phyloP scores from a whole-genome alignment of 1,140 invertebrate genomes.

The Mya arenaria region DNA sequence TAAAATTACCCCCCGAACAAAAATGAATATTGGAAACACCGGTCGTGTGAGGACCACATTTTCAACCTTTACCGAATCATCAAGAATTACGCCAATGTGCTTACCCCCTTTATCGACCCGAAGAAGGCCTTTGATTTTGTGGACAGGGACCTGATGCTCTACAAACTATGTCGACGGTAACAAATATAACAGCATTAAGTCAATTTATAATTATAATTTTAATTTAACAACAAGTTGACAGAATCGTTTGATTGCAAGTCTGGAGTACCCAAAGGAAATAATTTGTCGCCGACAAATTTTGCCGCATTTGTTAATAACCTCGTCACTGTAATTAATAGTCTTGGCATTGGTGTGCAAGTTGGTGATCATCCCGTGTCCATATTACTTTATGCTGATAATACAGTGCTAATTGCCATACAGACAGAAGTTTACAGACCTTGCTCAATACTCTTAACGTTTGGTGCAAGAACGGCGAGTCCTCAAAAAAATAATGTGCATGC shows the following conservation, averaged over 20 bases:
- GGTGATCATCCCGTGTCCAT: neutral
- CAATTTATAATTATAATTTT: constrained; percentile 1
- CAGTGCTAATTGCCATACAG: constrained; percentile 16
- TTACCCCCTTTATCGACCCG: constrained; percentile 2
- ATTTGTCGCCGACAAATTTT: constrained; percentile 40
- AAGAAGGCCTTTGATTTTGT: constrained; percentile 34
- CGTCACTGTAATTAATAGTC: neutral
- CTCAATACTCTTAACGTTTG: constrained; percentile 15
- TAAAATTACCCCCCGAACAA: too few species aligned
- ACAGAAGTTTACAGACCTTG: constrained; percentile 20
- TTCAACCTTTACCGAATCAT: constrained; percentile 20
- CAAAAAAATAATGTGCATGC: constrained; percentile 44
- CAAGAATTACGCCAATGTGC: neutral
- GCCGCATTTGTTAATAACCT: too few species aligned
- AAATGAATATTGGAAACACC: too few species aligned
- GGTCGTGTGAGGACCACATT: constrained; percentile 41
- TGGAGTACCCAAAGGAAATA: constrained; percentile 38
- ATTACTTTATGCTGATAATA: constrained; percentile 45
- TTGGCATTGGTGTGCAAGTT: constrained; percentile 11
- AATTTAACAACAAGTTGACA: neutral
- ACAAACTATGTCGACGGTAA: constrained; percentile 37
- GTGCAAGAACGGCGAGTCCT: constrained; percentile 34
- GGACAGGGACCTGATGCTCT: neutral
- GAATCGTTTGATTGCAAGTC: constrained; percentile 6
- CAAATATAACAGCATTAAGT: neutral